These are phyloP conservation scores for Pongo pygmaeus DNA, from an alignment of 2,113 vertebrate genomes.

Conservation along the genomic window DNA sequence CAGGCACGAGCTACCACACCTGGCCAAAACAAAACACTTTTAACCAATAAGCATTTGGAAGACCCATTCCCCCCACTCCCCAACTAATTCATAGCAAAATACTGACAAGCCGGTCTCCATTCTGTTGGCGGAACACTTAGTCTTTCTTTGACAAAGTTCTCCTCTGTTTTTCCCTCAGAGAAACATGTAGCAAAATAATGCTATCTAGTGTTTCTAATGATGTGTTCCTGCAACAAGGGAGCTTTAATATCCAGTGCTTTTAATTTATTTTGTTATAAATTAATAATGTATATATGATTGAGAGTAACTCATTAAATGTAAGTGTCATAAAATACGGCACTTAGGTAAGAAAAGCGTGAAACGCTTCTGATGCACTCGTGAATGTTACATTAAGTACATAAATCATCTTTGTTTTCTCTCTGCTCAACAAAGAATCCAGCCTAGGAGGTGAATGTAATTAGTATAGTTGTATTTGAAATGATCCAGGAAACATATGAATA, in stretches of 20 bases:
- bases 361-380: constrained; percentile 36
- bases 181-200: constrained; percentile 44
- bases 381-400: constrained; percentile 62
- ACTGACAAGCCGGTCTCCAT: not conserved
- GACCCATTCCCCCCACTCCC: no score
- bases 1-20: no score
- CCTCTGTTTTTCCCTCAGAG: not conserved
- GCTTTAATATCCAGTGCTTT: constrained; percentile 72
- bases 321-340: constrained; percentile 63
- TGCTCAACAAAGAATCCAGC: constrained; percentile 52
- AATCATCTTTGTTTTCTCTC: constrained; percentile 73
- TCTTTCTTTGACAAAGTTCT: not conserved
- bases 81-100: not conserved
- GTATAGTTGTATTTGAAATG: constrained; percentile 72
- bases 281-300: constrained; percentile 72
- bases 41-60: not conserved
- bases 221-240: constrained; percentile 63
- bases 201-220: constrained; percentile 50
- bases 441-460: constrained; percentile 71
- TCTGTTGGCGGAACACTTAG: not conserved
- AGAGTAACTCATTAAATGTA: constrained; percentile 73
- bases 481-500: constrained; percentile 20
- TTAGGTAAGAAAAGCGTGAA: constrained; percentile 53
- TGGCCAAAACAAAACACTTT: not conserved
- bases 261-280: constrained; percentile 81